phyloP scores from a whole-genome alignment of 2,888 invertebrate species.

The Agrotis exclamationis region DNA sequence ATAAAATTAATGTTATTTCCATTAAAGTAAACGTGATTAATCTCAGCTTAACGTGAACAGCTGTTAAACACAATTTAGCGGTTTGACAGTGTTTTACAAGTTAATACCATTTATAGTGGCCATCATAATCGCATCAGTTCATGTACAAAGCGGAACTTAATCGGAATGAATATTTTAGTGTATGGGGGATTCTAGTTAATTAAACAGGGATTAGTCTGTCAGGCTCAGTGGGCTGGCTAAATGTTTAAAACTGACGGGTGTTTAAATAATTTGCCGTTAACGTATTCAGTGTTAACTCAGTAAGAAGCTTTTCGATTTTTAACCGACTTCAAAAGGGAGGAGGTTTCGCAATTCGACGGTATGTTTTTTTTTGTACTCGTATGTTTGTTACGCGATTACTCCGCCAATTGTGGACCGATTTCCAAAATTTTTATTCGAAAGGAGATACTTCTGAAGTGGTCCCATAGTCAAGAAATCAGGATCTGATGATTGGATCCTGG shows the following conservation, averaged over 20 bases:
- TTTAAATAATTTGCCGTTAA: slow-evolving; percentile 22
- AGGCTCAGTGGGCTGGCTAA: slow-evolving; percentile 10
- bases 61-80: slow-evolving; percentile 3
- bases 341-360: too few species aligned
- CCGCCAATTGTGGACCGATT: too few species aligned
- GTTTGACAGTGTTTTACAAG: slow-evolving; percentile 12
- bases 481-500: too few species aligned
- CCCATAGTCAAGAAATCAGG: too few species aligned
- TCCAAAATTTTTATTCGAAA: too few species aligned
- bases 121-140: slow-evolving; percentile 10
- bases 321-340: too few species aligned
- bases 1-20: not conserved
- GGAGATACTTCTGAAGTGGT: too few species aligned
- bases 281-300: slow-evolving; percentile 10
- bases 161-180: slow-evolving; percentile 45
- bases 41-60: slow-evolving; percentile 1
- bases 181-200: slow-evolving; percentile 35
- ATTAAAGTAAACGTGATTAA: slow-evolving; percentile 6
- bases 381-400: too few species aligned
- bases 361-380: too few species aligned
- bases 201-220: slow-evolving; percentile 24
- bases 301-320: slow-evolving; percentile 4
- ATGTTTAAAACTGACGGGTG: slow-evolving; percentile 25
- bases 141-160: slow-evolving; percentile 25
- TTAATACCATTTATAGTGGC: slow-evolving; percentile 12